A percentile compares a stretch with the other conserved stretches of the same genome.
Conservation (phyloP, 2,113 vertebrate genomes). For the Paradisaea rubra region DNA sequence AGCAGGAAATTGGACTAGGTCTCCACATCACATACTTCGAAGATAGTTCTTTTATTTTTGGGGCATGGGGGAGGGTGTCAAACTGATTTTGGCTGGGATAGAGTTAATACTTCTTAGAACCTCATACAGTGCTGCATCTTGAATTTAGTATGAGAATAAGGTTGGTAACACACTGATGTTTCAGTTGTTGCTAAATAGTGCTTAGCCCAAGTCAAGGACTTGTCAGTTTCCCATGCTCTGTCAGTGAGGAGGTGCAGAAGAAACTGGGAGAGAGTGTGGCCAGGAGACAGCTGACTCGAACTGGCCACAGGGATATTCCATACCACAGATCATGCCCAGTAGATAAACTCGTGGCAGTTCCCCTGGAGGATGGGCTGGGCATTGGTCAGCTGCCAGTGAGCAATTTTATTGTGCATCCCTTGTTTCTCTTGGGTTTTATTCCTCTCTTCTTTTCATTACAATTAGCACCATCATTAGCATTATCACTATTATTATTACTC, state of each 20-base stretch:
- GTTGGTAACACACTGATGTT: not conserved
- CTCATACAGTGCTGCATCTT: not conserved
- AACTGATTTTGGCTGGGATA: not conserved
- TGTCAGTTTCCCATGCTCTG: not conserved
- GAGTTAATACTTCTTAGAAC: not conserved
- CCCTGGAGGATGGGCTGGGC: not conserved
- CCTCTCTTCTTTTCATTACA: not conserved
- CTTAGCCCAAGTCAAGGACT: not conserved
- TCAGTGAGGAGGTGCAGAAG: not conserved
- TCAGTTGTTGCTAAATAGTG: not conserved
- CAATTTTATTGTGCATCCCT: not conserved
- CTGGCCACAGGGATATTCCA: not conserved
- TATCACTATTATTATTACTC: not conserved
- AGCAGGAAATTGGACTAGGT: not conserved
- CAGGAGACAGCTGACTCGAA: not conserved
- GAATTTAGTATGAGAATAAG: not conserved
- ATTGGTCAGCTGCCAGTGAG: not conserved
- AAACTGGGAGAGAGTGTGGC: not conserved
- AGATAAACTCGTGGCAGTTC: not conserved
- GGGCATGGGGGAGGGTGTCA: fast-evolving
- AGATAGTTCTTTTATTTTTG: not conserved
- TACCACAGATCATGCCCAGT: no score
- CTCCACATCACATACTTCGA: not conserved
- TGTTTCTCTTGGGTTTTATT: not conserved
- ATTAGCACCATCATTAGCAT: not conserved